A percentile compares a stretch with the other conserved stretches of the same genome.
phyloP scores from a whole-genome alignment of 2,888 invertebrate species.

The Epinotia demarniana region DNA sequence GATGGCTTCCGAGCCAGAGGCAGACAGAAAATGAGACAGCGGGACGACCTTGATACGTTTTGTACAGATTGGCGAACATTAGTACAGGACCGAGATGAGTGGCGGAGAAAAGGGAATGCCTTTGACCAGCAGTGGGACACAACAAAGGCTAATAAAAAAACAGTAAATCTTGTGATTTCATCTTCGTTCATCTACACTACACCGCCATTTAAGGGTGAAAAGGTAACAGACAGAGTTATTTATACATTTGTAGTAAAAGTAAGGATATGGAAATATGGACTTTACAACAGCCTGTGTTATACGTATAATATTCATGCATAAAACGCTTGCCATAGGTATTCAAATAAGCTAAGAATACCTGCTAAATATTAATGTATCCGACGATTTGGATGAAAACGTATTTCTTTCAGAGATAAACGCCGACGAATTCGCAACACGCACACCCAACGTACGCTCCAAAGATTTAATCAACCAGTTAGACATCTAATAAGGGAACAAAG shows the following conservation, averaged over 20 bases:
- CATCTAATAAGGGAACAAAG: conserved; percentile 45
- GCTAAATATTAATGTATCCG: conserved; percentile 21
- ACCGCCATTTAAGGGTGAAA: too few relatives aligned
- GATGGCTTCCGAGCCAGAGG: too few relatives aligned
- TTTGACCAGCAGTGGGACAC: too few relatives aligned
- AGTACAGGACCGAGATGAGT: too few relatives aligned
- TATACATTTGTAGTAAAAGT: neutral
- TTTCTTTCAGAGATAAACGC: conserved; percentile 13
- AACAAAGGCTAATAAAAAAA: too few relatives aligned
- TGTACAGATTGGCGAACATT: too few relatives aligned
- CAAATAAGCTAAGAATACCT: neutral
- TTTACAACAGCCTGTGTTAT: neutral
- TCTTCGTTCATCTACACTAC: too few relatives aligned
- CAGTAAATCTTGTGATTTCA: too few relatives aligned
- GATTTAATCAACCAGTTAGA: conserved; percentile 45
- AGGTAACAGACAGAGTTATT: neutral
- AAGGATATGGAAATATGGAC: neutral
- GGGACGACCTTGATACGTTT: too few relatives aligned
- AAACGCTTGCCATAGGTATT: neutral
- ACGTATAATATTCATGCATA: neutral
- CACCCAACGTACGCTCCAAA: conserved; percentile 33
- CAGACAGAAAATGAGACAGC: too few relatives aligned
- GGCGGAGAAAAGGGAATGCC: too few relatives aligned
- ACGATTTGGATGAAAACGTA: neutral
- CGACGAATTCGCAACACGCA: conserved; percentile 32